Conservation (phyloP, 2,888 invertebrate genomes). For the Noctua pronuba region DNA sequence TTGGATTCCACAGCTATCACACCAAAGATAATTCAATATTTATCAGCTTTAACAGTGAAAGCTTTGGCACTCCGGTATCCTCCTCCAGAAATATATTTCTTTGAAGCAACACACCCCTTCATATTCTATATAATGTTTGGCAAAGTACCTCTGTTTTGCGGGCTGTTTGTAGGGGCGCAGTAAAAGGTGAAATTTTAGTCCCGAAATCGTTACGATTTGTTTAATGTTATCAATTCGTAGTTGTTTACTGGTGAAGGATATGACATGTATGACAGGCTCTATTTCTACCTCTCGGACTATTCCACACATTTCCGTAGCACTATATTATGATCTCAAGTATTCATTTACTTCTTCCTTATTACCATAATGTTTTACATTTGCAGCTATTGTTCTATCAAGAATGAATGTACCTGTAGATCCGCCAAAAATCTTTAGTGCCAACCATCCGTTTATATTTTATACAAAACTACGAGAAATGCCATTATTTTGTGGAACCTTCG, state of each 20-base stretch:
- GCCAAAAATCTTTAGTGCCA: slow-evolving; percentile 33
- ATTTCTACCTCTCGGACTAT: background rate
- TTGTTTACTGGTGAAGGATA: slow-evolving; percentile 35
- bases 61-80: slow-evolving; percentile 20
- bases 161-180: slow-evolving; percentile 40
- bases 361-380: slow-evolving; percentile 12
- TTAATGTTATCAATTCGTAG: slow-evolving; percentile 3
- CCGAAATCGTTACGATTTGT: background rate
- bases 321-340: background rate
- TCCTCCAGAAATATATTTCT: slow-evolving; percentile 38
- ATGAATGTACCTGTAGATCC: slow-evolving; percentile 12
- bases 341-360: background rate
- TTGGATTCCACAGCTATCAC: slow-evolving; percentile 25
- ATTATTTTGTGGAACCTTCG: slow-evolving; percentile 33
- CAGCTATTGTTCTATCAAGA: slow-evolving; percentile 28
- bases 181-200: slow-evolving; percentile 51
- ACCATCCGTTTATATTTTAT: slow-evolving; percentile 25
- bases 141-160: slow-evolving; percentile 48
- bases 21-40: background rate
- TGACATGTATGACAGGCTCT: slow-evolving; percentile 27
- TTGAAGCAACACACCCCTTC: slow-evolving; percentile 56
- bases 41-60: slow-evolving; percentile 38
- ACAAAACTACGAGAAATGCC: slow-evolving; percentile 12
- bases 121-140: slow-evolving; percentile 45
- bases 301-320: background rate